Evolutionary conservation across 2,797 vertebrate genomes (phyloP), one percentile per base, ranked within the genome.

Genomic region (Peromyscus melanophrys): DNA sequence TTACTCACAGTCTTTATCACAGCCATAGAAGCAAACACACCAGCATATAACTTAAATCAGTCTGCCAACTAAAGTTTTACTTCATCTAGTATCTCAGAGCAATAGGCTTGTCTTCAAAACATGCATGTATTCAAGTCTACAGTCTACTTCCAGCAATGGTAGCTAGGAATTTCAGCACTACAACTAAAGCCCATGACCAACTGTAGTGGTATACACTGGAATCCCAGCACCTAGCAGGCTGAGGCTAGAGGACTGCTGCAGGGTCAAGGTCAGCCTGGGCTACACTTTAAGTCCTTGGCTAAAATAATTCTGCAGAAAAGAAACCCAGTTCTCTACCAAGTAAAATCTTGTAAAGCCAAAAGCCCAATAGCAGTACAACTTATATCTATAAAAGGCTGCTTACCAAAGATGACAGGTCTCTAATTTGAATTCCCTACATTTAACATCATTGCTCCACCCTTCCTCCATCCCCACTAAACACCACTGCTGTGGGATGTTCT

Each of bases 1-100:
- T n/a, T 69, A 17, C 19, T 49, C 61, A 34, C 23, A 19, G 31
- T n/a, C 83, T 49, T 67, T 85, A 85, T n/a, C 63, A 52, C 43
- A 85, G 19, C 43, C 52, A 49, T 1, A 25, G 49, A 52, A 67
- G 63, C 63, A 69, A 67, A 67, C 19, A 12, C 67, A 57, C 71
- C 21, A 46, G 55, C 25, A 46, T 14, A 25, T 25, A 40, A 78
- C 21, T 75, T 91, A 94, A 89, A 23, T 46, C 82, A 61, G 40
- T 57, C 31, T 59, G 34, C n/a, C 55, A 78, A 77, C 11, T n/a
- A n/a, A 10, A 90, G 31, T 52, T 89, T 69, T 84, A 73, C 29
- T 93, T 95, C 77, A 76, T 57, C 69, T 46, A 78, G 40, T 75
- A 84, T 76, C 77, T 89, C 71, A 93, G 9, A 92, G 57, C 63